Percentiles rank a stretch among this genome's conserved stretches.
phyloP scores from a whole-genome alignment of 2,888 invertebrate genomes.

The Gryllus longicercus region DNA sequence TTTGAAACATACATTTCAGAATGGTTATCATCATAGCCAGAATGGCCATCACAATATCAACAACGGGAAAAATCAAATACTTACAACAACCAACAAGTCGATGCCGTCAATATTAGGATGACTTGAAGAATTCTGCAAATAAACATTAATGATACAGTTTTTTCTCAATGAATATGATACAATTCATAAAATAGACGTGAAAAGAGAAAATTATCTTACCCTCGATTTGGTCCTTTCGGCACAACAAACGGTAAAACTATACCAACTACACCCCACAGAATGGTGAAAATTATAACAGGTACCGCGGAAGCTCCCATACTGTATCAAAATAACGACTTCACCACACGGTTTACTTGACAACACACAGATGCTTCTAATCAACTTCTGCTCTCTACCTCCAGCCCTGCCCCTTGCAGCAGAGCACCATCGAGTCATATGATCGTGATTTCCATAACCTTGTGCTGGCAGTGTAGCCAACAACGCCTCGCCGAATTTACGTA shows the following conservation, averaged over 20 bases:
- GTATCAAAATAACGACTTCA: not conserved
- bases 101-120: conserved; percentile 44
- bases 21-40: conserved; percentile 37
- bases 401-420: too few relatives aligned
- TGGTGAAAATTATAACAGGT: conserved; percentile 47
- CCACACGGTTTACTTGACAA: too few relatives aligned
- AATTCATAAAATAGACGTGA: not conserved
- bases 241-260: conserved; percentile 49
- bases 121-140: conserved; percentile 43
- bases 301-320: conserved; percentile 46
- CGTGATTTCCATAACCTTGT: too few relatives aligned
- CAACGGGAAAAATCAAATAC: conserved; percentile 36
- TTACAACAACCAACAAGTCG: conserved; percentile 47
- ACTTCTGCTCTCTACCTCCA: too few relatives aligned
- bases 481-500: too few relatives aligned
- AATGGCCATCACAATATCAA: conserved; percentile 42
- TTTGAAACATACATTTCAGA: too few relatives aligned
- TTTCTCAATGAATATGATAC: not conserved
- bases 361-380: too few relatives aligned
- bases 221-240: conserved; percentile 50
- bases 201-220: conserved; percentile 42
- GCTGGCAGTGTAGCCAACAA: too few relatives aligned
- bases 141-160: conserved; percentile 25
- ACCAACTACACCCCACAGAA: conserved; percentile 50
- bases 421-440: too few relatives aligned